Conservation (phyloP, 2,797 vertebrate genomes). For the Xyrichtys novacula region DNA sequence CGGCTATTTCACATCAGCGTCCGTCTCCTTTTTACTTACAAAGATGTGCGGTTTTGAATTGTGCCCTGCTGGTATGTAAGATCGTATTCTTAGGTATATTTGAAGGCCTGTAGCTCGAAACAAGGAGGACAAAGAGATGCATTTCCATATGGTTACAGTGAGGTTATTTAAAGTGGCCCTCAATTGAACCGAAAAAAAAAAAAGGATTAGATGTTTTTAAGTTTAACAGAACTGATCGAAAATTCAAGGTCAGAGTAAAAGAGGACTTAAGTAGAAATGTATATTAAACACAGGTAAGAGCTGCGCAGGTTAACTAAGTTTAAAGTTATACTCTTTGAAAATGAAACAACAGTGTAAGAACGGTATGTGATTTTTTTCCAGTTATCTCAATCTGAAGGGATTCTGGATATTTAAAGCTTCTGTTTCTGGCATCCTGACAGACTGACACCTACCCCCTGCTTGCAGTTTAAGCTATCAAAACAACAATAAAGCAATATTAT, state of each 20-base stretch:
- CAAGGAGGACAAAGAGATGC: background rate
- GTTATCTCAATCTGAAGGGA: no score
- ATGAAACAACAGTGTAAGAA: background rate
- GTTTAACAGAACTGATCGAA: conserved; percentile 28
- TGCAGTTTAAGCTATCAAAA: no score
- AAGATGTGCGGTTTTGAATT: background rate
- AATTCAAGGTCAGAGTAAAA: background rate
- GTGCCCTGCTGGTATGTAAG: background rate
- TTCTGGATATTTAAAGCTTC: no score
- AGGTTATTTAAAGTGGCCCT: conserved; percentile 3
- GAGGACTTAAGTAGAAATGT: background rate
- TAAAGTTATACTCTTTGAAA: background rate
- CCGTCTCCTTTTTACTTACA: background rate
- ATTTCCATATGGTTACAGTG: conserved; percentile 8
- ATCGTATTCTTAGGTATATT: background rate
- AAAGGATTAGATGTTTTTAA: conserved; percentile 26
- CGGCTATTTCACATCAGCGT: background rate
- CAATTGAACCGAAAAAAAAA: conserved; percentile 24
- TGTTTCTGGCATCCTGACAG: no score
- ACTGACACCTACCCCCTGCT: no score
- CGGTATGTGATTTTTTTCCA: no score
- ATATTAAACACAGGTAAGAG: background rate
- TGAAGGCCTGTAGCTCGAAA: background rate
- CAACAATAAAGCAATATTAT: no score
- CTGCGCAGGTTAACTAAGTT: background rate